Evolutionary conservation across 2,888 invertebrate genomes (phyloP).

Genomic region (Apotomis capreana): DNA sequence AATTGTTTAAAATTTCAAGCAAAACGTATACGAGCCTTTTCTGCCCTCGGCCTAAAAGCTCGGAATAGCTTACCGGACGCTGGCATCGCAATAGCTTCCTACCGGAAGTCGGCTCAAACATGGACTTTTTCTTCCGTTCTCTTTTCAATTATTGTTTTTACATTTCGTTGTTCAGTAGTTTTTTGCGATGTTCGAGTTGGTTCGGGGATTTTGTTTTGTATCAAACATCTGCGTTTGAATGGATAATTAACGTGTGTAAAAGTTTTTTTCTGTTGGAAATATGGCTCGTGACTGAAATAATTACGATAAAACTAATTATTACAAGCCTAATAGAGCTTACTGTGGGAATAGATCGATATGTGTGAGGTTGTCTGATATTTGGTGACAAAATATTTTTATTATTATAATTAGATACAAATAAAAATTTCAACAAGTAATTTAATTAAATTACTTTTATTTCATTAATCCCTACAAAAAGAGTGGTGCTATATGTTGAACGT

Average conservation of each 20-base stretch:
- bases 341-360: no score
- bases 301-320: no score
- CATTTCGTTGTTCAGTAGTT: conserved; percentile 25
- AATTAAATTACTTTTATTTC: no score
- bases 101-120: conserved; percentile 39
- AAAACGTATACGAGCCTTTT: conserved; percentile 11
- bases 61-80: conserved; percentile 47
- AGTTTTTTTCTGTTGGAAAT: no score
- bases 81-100: conserved; percentile 48
- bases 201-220: neutral
- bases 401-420: no score
- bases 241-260: neutral
- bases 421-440: no score
- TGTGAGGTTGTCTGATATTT: no score
- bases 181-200: neutral
- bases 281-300: no score
- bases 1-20: conserved; percentile 14
- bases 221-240: neutral
- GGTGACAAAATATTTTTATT: no score
- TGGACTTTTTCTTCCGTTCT: conserved; percentile 20
- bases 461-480: no score
- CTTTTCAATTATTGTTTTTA: conserved; percentile 31
- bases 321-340: no score
- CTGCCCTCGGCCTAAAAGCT: conserved; percentile 39
- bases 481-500: no score